A percentile compares a stretch with the other conserved stretches of the same genome.
Conservation (phyloP, 2,797 vertebrate genomes). For the Takifugu rubripes region DNA sequence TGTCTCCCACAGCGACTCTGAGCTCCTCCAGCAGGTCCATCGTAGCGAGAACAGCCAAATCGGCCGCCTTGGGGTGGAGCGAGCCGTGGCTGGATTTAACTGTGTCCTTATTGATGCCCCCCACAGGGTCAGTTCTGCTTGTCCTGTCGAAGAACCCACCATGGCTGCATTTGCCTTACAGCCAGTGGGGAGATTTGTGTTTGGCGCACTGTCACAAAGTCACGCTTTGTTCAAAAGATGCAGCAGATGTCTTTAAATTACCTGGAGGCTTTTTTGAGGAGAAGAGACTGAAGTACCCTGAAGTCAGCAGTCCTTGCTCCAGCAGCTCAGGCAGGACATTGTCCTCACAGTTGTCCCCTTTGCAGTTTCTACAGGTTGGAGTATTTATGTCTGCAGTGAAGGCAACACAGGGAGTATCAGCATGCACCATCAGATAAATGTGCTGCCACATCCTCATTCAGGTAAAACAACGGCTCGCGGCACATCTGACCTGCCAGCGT, state of each 20-base stretch:
- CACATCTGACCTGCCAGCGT: conserved; percentile 60
- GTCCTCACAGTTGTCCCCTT: conserved; percentile 34
- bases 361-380: conserved; percentile 69
- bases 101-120: conserved; percentile 71
- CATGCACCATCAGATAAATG: neutral
- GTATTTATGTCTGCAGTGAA: conserved; percentile 37
- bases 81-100: conserved; percentile 39
- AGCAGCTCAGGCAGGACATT: conserved; percentile 65
- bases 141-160: conserved; percentile 49
- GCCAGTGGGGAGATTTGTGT: neutral
- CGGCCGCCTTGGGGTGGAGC: conserved; percentile 60
- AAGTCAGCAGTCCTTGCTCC: conserved; percentile 60
- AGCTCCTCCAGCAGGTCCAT: conserved; percentile 70
- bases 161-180: conserved; percentile 71
- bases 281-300: conserved; percentile 64
- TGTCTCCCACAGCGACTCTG: conserved; percentile 49
- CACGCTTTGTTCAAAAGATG: no score
- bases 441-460: neutral
- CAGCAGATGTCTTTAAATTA: neutral
- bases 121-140: conserved; percentile 43
- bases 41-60: conserved; percentile 61
- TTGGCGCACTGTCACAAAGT: no score
- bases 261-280: conserved; percentile 65
- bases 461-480: no score
- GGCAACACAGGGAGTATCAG: neutral